Evolutionary conservation across 1,140 invertebrate species (phyloP).

Genomic region (Aphidius gifuensis): DNA sequence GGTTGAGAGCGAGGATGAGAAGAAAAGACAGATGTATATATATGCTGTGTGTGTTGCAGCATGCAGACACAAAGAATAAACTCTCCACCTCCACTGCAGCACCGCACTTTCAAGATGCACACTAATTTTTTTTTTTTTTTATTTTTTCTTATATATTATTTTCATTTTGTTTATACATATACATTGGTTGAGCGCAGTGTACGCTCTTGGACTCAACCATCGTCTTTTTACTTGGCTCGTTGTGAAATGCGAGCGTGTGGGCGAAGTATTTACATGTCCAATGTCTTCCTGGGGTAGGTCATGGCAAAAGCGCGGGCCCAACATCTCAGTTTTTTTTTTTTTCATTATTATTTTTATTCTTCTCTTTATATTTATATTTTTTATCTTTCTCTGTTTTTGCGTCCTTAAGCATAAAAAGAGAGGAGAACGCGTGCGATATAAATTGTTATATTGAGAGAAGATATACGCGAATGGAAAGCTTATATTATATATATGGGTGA

Average conservation of each 20-base stretch:
- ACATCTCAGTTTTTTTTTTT: not conserved
- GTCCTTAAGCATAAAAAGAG: not conserved
- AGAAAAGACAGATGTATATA: conserved; percentile 9
- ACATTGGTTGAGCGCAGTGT: too few relatives aligned
- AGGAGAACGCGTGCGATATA: not conserved
- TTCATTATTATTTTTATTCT: too few relatives aligned
- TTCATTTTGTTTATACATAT: not conserved
- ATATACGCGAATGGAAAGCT: too few relatives aligned
- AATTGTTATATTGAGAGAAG: not conserved
- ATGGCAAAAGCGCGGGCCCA: conserved; percentile 17
- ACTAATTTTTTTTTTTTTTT: conserved; percentile 10
- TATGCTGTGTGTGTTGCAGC: conserved; percentile 1
- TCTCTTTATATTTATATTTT: too few relatives aligned
- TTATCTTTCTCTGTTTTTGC: too few relatives aligned
- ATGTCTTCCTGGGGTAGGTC: conserved; percentile 28
- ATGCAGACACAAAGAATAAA: conserved; percentile 26
- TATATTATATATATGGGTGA: too few relatives aligned
- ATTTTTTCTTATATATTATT: not conserved
- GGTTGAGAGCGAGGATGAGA: too few relatives aligned
- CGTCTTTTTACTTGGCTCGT: not conserved
- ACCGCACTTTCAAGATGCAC: not conserved
- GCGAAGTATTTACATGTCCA: conserved; percentile 20
- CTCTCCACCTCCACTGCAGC: conserved; percentile 15
- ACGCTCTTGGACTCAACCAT: not conserved
- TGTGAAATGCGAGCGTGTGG: conserved; percentile 23